Evolutionary conservation across 2,113 vertebrate genomes (phyloP).

Genomic region (Apaloderma vittatum): DNA sequence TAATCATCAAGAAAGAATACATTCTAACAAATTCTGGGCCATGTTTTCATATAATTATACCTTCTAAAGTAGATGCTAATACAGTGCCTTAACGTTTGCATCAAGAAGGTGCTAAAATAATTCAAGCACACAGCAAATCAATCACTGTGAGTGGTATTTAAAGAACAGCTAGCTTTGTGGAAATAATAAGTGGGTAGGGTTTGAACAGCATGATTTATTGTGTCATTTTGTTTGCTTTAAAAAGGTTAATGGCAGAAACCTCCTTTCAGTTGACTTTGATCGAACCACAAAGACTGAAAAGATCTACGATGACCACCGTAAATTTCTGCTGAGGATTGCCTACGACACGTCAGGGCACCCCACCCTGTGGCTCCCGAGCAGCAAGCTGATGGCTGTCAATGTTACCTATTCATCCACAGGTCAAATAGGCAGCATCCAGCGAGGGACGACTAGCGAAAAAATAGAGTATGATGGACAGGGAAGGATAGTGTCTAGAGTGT

Average conservation of each 20-base stretch:
- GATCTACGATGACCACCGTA: conserved; percentile 99
- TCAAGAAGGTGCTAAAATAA: conserved; percentile 80
- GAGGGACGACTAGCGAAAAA: conserved; percentile 91
- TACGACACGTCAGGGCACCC: conserved; percentile 95
- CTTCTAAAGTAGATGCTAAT: conserved; percentile 79
- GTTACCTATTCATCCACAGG: conserved; percentile 93
- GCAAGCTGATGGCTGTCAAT: conserved; percentile 96
- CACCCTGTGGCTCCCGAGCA: conserved; percentile 96
- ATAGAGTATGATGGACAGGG: conserved; percentile 94
- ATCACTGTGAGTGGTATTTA: conserved; percentile 76
- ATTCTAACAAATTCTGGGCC: conserved; percentile 81
- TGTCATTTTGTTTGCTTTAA: conserved; percentile 70
- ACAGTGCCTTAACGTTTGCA: conserved; percentile 61
- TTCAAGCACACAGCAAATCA: conserved; percentile 78
- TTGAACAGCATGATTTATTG: conserved; percentile 55
- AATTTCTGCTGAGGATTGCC: conserved; percentile 95
- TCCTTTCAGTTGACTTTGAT: conserved; percentile 98
- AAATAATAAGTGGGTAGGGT: conserved; percentile 54
- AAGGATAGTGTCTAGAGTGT: conserved; percentile 91
- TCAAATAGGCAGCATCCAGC: conserved; percentile 93
- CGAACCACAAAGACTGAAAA: conserved; percentile 96
- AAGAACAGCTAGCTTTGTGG: conserved; percentile 69
- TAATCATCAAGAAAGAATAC: conserved; percentile 78
- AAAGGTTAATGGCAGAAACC: conserved; percentile 98
- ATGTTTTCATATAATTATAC: conserved; percentile 84